Base-by-base conservation (phyloP, 2,888 invertebrate genomes). In the Invenusta paracnida region DNA sequence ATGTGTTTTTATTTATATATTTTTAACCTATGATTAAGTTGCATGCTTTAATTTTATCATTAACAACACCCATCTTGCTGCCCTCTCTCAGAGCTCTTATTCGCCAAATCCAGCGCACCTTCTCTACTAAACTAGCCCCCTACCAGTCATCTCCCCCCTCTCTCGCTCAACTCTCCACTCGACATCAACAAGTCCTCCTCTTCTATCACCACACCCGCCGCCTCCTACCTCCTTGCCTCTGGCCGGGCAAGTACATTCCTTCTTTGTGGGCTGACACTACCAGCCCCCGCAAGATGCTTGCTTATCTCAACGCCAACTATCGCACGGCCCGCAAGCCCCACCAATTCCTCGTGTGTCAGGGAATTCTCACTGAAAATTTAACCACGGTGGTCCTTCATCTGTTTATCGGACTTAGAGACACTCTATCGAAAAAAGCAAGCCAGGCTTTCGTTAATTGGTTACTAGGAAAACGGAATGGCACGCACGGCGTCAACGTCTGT, bases 191-290 rank as follows among this genome's bases (percentile, higher is more conserved):
- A 87, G 90, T 91, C 0, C 87, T 92, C 23, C 88, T 91, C 13
- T 88, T 92, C 84, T 92, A 92, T 88, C 90, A 91, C 0, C 87
- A 90, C 85, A 89, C 91, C 0, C 87, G 90, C 85, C 31, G 67
- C 1, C 1, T 29, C 23, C 48, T 48, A 5, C 5, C 5, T 5
- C 48, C 48, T 17, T n/a, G 23, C 29, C 87, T 90, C 87, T 96
- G 95, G 95, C 94, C 94, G 1, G 93, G 93, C 0, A 93, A 92
- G 73, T 92, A 93, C 89, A 93, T 95, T 93, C 94, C 94, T 0
- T 95, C 94, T 0, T 95, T 95, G 0, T 96, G 95, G 96, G 95
- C 96, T 0, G 93, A 94, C 87, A 94, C 95, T 28, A 93, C 94
- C 31, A 92, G 93, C 30, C 91, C 93, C 0, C 89, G 91, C 0